Percentiles rank a stretch among this genome's conserved stretches.
Conservation (phyloP, 2,888 invertebrate genomes). For the Diarsia rubi region DNA sequence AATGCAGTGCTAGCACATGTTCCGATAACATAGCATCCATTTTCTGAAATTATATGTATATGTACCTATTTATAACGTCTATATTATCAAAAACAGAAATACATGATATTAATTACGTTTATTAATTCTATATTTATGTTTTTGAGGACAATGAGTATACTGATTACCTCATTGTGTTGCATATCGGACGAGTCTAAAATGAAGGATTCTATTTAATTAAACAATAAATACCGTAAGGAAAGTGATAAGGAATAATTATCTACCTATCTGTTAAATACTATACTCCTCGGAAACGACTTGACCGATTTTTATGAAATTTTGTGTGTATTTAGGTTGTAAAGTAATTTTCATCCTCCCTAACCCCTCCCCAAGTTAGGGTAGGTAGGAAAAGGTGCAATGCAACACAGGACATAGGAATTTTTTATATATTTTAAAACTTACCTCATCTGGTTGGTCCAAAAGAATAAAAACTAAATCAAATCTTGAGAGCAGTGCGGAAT, state of each 20-base stretch:
- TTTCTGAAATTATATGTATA: conserved; percentile 88
- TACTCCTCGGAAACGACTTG: too few species aligned
- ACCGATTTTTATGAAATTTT: too few species aligned
- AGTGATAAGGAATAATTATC: too few species aligned
- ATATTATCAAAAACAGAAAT: background rate
- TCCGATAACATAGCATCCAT: conserved; percentile 94
- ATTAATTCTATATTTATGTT: background rate
- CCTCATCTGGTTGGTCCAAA: conserved; percentile 96
- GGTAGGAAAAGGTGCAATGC: too few species aligned
- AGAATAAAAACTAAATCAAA: conserved; percentile 98
- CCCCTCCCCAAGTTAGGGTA: too few species aligned
- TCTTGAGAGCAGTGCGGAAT: conserved; percentile 96
- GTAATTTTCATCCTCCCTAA: too few species aligned
- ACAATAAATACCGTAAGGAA: too few species aligned
- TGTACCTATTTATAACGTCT: background rate
- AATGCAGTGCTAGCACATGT: conserved; percentile 95
- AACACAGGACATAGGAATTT: too few species aligned
- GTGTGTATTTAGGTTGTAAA: too few species aligned
- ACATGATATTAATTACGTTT: background rate
- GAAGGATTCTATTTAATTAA: background rate
- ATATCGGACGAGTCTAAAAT: background rate
- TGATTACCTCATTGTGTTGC: background rate
- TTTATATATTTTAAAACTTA: conserved; percentile 70
- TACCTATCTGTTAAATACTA: too few species aligned
- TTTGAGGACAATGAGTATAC: background rate